phyloP scores from a whole-genome alignment of 2,888 invertebrate species.

The Autographa pulchrina region DNA sequence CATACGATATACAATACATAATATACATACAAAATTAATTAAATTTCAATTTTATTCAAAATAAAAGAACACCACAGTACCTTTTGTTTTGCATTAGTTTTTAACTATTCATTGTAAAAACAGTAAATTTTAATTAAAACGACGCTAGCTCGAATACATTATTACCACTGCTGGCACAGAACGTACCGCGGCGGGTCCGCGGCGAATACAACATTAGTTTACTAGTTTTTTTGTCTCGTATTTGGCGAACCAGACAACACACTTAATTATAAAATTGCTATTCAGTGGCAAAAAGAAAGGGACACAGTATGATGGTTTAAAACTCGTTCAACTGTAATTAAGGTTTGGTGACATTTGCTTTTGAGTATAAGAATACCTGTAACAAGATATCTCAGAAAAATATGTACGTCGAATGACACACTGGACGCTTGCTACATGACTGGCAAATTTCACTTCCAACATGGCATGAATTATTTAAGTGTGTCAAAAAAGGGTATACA shows the following conservation, averaged over 20 bases:
- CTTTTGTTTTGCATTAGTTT: neutral
- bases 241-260: neutral
- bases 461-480: no score
- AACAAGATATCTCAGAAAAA: no score
- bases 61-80: neutral
- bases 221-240: conserved; percentile 2
- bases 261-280: neutral
- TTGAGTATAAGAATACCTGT: neutral
- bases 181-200: neutral
- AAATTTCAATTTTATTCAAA: conserved; percentile 11
- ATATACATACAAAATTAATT: no score
- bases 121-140: conserved; percentile 36
- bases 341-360: neutral
- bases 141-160: conserved; percentile 41
- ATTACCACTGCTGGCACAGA: conserved; percentile 3
- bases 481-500: no score
- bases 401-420: no score
- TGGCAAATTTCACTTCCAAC: no score
- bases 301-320: no score
- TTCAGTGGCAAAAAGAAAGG: neutral
- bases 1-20: no score
- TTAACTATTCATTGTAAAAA: neutral
- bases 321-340: neutral
- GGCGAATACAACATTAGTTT: neutral
- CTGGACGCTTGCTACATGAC: no score